Percentiles rank a stretch among this genome's conserved stretches.
phyloP scores from a whole-genome alignment of 1,140 invertebrate species.

The Anthonomus grandis region DNA sequence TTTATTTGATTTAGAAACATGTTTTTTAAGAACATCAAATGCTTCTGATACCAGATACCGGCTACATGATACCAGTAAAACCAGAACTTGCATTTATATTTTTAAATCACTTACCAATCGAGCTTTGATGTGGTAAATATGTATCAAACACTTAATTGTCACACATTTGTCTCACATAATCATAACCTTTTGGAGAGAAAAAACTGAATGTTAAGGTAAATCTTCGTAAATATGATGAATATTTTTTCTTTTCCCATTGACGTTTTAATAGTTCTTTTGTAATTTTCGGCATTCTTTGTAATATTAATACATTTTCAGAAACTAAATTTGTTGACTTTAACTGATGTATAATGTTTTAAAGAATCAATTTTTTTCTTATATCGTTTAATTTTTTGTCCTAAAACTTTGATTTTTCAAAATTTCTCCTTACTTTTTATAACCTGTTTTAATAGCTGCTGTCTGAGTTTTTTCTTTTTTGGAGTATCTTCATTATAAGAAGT shows the following conservation, averaged over 20 bases:
- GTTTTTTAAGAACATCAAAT: too few species aligned
- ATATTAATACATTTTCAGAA: background rate
- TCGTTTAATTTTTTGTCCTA: background rate
- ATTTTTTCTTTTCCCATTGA: background rate
- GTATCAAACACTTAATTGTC: too few species aligned
- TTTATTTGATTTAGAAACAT: background rate
- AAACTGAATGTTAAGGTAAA: background rate
- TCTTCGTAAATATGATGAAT: background rate
- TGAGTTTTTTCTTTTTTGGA: background rate
- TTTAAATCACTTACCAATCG: background rate
- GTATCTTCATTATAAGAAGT: too few species aligned
- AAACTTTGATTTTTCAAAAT: too few species aligned
- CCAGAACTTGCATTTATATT: background rate
- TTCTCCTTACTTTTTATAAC: background rate
- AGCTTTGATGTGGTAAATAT: background rate
- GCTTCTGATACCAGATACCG: background rate
- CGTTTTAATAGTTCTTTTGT: background rate
- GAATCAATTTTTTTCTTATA: background rate
- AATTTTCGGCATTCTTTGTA: background rate
- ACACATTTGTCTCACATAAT: background rate
- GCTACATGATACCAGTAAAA: background rate
- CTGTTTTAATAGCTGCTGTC: background rate
- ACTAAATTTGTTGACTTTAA: slow-evolving; percentile 1
- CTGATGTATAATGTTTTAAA: background rate
- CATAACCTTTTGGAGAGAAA: background rate